Evolutionary conservation across 2,797 vertebrate species (phyloP).

Genomic region (Eulemur coronatus): DNA sequence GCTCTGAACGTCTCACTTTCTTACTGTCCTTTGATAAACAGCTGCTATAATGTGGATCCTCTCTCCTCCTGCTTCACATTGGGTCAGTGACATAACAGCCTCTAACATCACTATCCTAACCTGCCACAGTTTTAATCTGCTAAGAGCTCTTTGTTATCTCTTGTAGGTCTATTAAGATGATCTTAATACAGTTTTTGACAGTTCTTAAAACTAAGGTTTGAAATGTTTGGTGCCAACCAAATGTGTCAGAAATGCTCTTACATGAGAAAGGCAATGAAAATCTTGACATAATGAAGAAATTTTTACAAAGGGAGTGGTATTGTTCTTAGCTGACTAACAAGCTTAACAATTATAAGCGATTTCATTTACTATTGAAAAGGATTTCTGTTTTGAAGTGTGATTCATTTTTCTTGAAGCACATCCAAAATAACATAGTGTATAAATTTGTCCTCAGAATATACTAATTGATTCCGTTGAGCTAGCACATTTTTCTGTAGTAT

Average conservation of each 20-base stretch:
- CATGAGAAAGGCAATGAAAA: constrained; percentile 6
- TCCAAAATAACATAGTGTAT: constrained; percentile 62
- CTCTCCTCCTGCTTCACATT: not conserved
- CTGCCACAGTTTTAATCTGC: not conserved
- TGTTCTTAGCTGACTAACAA: constrained; percentile 52
- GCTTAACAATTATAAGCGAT: constrained; percentile 29
- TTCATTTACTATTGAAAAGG: constrained; percentile 55
- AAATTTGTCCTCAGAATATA: constrained; percentile 60
- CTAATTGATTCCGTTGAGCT: constrained; percentile 59
- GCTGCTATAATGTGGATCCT: not conserved
- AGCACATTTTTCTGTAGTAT: constrained; percentile 59
- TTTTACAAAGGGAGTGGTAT: constrained; percentile 41
- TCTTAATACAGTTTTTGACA: constrained; percentile 27
- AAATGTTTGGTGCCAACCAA: not conserved
- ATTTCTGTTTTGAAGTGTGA: constrained; percentile 70
- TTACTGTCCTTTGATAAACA: not conserved
- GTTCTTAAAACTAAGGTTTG: constrained; percentile 19
- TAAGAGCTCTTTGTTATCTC: not conserved
- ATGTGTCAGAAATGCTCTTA: constrained; percentile 14
- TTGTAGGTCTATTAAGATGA: not conserved
- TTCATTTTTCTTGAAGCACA: constrained; percentile 74
- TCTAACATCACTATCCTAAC: not conserved
- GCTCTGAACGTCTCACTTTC: not conserved
- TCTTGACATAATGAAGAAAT: constrained; percentile 35
- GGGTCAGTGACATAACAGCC: not conserved